A percentile compares a stretch with the other conserved stretches of the same genome.
phyloP scores from a whole-genome alignment of 2,888 invertebrate species.

The Lamproptera curius region DNA sequence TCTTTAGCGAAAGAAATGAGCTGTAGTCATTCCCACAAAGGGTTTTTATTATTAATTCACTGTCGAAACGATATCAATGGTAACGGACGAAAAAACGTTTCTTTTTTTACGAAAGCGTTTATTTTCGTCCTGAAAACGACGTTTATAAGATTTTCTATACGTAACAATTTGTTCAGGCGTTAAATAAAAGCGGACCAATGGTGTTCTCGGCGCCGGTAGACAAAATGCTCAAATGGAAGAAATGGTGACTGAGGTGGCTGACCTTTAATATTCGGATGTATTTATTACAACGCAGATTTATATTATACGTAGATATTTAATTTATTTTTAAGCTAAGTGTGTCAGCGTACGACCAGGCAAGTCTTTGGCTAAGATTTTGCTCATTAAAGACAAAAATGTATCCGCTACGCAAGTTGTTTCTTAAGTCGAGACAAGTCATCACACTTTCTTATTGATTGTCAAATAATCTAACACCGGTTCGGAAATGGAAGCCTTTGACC shows the following conservation, averaged over 20 bases:
- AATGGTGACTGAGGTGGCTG: too few relatives aligned
- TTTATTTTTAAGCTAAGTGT: slow-evolving; percentile 59
- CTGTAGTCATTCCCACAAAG: too few relatives aligned
- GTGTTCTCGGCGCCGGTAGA: slow-evolving; percentile 73
- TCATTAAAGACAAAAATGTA: too few relatives aligned
- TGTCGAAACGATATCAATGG: background rate
- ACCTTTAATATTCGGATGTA: too few relatives aligned
- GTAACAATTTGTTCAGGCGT: slow-evolving; percentile 41
- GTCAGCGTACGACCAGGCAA: slow-evolving; percentile 58
- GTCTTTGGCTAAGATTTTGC: slow-evolving; percentile 52
- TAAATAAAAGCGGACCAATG: slow-evolving; percentile 58
- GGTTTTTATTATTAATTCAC: background rate
- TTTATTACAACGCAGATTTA: too few relatives aligned
- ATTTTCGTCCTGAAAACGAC: background rate
- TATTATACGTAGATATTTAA: too few relatives aligned
- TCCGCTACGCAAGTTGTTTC: too few relatives aligned
- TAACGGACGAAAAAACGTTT: background rate
- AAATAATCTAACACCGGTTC: too few relatives aligned
- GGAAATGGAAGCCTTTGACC: too few relatives aligned
- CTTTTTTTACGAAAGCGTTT: background rate
- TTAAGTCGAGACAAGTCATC: too few relatives aligned
- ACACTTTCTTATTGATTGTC: too few relatives aligned
- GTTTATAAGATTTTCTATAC: background rate
- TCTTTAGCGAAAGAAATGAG: too few relatives aligned
- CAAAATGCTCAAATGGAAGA: slow-evolving; percentile 67